phyloP scores from a whole-genome alignment of 1,140 invertebrate genomes.

The Bilobella aurantiaca region DNA sequence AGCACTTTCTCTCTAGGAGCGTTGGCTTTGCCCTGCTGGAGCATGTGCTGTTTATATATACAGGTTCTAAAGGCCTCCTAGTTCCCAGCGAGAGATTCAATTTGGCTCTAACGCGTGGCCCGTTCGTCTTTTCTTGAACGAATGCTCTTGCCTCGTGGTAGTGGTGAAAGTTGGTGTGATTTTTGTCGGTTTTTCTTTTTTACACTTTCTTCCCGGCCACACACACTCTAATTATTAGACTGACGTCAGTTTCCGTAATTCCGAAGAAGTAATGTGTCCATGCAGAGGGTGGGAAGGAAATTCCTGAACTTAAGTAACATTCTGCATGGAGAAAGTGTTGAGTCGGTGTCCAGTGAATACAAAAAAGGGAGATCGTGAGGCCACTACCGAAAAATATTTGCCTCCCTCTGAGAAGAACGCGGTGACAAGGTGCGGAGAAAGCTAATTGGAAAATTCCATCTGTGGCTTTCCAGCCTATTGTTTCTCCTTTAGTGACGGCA shows the following conservation, averaged over 20 bases:
- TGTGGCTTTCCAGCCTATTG: too few species aligned
- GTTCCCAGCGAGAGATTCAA: slow-evolving; percentile 11
- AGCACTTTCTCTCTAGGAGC: too few species aligned
- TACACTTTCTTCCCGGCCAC: background rate
- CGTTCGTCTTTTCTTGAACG: slow-evolving; percentile 19
- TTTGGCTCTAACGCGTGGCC: slow-evolving; percentile 23
- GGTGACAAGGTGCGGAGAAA: background rate
- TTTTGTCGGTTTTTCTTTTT: background rate
- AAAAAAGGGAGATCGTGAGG: too few species aligned
- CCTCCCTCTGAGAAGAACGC: background rate
- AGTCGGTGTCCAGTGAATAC: too few species aligned
- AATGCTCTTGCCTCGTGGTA: slow-evolving; percentile 30
- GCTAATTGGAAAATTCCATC: background rate
- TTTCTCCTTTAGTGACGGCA: background rate
- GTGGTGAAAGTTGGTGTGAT: slow-evolving; percentile 32
- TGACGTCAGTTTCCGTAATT: too few species aligned
- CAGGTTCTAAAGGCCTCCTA: slow-evolving; percentile 18
- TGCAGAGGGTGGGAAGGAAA: too few species aligned
- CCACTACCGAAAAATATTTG: too few species aligned
- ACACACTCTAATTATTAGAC: too few species aligned
- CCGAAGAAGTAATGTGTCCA: slow-evolving; percentile 2
- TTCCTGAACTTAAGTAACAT: too few species aligned
- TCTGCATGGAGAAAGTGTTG: too few species aligned
- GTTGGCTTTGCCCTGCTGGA: slow-evolving; percentile 12
- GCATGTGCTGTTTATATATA: slow-evolving; percentile 35